phyloP scores from a whole-genome alignment of 2,888 invertebrate species.

The Osedax frankpressi region DNA sequence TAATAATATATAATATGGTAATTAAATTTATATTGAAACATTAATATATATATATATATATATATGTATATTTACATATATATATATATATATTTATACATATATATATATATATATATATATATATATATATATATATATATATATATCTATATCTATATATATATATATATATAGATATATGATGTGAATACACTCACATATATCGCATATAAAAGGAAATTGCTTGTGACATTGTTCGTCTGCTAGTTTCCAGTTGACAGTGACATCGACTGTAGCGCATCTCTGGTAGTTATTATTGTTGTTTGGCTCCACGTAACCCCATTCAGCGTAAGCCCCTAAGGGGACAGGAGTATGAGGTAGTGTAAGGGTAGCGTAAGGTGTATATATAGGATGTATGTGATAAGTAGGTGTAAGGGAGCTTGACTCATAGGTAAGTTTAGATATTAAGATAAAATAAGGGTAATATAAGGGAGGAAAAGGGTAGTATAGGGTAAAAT shows the following conservation, averaged over 20 bases:
- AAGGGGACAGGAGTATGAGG: not conserved
- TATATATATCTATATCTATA: not conserved
- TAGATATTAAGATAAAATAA: too few relatives aligned
- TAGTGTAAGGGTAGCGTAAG: not conserved
- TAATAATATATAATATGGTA: too few relatives aligned
- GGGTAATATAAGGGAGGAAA: too few relatives aligned
- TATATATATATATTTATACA: not conserved
- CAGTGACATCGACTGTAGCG: not conserved
- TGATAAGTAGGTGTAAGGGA: too few relatives aligned
- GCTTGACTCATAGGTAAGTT: too few relatives aligned
- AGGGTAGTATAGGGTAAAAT: not conserved
- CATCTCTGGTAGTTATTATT: not conserved
- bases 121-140: not conserved
- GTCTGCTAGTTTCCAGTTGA: conserved; percentile 5
- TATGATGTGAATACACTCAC: not conserved
- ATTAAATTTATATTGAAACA: too few relatives aligned
- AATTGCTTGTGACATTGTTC: not conserved
- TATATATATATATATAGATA: not conserved
- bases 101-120: not conserved
- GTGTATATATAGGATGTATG: too few relatives aligned
- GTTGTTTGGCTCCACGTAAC: conserved; percentile 10
- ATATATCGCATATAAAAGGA: not conserved
- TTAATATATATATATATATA: not conserved
- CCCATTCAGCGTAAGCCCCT: conserved; percentile 9
- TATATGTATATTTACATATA: not conserved